phyloP scores from a whole-genome alignment of 2,113 vertebrate species.

The Megaleporinus macrocephalus region DNA sequence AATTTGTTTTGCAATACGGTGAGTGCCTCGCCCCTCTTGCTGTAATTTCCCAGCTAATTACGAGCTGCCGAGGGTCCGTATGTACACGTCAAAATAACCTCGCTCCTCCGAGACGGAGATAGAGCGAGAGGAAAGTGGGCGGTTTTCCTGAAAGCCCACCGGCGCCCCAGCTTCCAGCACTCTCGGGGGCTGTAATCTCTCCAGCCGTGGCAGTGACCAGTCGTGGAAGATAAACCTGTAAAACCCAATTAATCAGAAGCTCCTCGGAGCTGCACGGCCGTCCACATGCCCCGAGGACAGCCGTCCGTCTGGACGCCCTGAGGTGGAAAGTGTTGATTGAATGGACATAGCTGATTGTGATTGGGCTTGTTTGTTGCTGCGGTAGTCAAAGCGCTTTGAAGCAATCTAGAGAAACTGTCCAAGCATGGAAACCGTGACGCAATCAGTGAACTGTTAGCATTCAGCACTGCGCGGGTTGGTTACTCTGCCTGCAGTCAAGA shows the following conservation, averaged over 20 bases:
- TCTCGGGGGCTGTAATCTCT: neutral
- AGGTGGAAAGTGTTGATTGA: neutral
- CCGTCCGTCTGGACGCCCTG: neutral
- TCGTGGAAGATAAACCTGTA: neutral
- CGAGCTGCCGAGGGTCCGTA: conserved; percentile 27
- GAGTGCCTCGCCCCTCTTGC: conserved; percentile 18
- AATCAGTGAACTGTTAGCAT: too few species aligned
- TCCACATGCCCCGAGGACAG: too few species aligned
- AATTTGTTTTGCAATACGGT: conserved; percentile 24
- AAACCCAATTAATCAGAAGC: neutral
- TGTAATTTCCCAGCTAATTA: conserved; percentile 42
- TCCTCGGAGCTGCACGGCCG: too few species aligned
- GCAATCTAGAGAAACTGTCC: neutral
- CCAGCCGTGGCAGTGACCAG: neutral
- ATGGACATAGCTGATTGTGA: neutral
- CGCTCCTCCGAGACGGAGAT: conserved; percentile 18
- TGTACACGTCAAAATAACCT: conserved; percentile 9
- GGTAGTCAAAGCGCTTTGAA: neutral
- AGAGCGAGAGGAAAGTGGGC: conserved; percentile 12
- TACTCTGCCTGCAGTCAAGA: too few species aligned
- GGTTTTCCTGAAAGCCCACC: conserved; percentile 30
- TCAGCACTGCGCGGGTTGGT: too few species aligned
- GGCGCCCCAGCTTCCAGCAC: neutral
- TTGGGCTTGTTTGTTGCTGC: neutral
- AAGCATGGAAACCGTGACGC: neutral